These are phyloP conservation scores for Tethya wilhelma DNA, from an alignment of 37 sponge, comb jelly and placozoan genomes.

Conservation along the genomic window DNA sequence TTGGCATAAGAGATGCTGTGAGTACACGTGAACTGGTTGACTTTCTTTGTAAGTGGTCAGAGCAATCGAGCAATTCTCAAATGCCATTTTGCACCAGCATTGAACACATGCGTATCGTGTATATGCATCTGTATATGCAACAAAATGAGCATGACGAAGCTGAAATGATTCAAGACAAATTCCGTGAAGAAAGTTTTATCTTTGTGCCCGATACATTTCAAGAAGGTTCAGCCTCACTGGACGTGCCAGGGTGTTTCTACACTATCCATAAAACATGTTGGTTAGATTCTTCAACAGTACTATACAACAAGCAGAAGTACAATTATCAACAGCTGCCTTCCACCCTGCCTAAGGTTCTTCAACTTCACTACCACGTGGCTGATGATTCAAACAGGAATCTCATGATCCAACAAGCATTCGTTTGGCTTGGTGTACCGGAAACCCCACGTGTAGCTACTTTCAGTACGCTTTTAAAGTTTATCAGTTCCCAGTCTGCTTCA, in stretches of 20 bases:
- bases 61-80: background rate
- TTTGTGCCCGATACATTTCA: constrained; percentile 42
- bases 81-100: constrained; percentile 29
- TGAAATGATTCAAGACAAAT: background rate
- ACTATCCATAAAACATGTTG: constrained; percentile 47
- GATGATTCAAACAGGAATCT: background rate
- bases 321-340: constrained; percentile 2
- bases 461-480: constrained; percentile 24
- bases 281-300: constrained; percentile 38
- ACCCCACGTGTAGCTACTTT: constrained; percentile 1
- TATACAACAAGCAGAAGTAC: constrained; percentile 28
- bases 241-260: constrained; percentile 32
- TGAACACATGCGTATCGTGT: constrained; percentile 49
- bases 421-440: constrained; percentile 16
- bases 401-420: constrained; percentile 23
- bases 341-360: constrained; percentile 31
- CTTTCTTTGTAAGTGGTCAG: constrained; percentile 35
- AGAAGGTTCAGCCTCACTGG: background rate
- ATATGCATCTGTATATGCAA: background rate
- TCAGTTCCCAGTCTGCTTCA: constrained; percentile 24
- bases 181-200: constrained; percentile 11
- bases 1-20: constrained; percentile 8
- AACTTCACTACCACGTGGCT: background rate
- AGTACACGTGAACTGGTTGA: background rate
- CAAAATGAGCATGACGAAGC: background rate